Base-by-base conservation (phyloP, 2,797 vertebrate genomes). In the Glyptemys insculpta region DNA sequence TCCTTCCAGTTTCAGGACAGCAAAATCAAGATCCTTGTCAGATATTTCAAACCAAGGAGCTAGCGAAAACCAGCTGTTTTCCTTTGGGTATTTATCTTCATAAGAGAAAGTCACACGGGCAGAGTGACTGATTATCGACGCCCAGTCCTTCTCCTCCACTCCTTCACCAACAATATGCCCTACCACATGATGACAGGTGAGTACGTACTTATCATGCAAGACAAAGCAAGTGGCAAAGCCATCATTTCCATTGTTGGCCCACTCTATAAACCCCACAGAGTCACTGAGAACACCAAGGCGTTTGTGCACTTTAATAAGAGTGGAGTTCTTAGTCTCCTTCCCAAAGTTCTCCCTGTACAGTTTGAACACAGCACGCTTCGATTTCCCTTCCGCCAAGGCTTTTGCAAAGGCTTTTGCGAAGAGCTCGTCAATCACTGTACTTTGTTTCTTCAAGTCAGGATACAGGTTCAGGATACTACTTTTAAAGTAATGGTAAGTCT, bases 101-200 rank as follows among this genome's bases (percentile, higher is more conserved):
- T 98, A 98, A 92, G 78, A 54, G 15, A 98, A 98, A 15, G 78
- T 95, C 8, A 98, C 93, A 5, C 0, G 49, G 34, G 72, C 54
- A 10, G 1, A 2, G 2, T 76, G 37, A 29, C 29, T 21, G 19
- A 8, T 31, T 12, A 65, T 65, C 62, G 10, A 1, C 44, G 68
- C 88, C 41, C 95, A 93, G 14, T 8, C 0, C 44, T 3, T 25
- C 53, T 3, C 4, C 12, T 94, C 92, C 49, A 53, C 41, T 7
- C 47, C 89, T 31, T 50, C 0, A 31, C 92, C 94, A 47, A 96
- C 84, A 3, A 95, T 95, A 0, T 2, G 0, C 8, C 1, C 0
- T 44, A 98, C 2, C 2, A 98, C 95, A 80, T 98, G 98, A 9
- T 12, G 54, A 49, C 98, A 98, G 81, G 98, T 98, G 41, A 98